These are phyloP conservation scores for Aculops lycopersici DNA, from an alignment of 1,140 invertebrate species.

Conservation along the genomic window DNA sequence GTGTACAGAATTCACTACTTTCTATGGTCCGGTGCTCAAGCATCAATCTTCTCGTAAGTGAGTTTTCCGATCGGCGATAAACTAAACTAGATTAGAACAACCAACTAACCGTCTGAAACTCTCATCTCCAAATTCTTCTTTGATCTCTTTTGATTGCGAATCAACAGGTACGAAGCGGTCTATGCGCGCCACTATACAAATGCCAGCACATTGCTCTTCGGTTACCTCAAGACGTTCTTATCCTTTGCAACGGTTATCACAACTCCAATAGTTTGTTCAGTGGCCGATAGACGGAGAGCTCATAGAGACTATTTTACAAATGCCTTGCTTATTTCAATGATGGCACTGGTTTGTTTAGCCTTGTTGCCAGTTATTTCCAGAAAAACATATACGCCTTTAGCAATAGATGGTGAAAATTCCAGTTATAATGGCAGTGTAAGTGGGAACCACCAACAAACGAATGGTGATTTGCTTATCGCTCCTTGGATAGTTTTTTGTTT, in stretches of 20 bases:
- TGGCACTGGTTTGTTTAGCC: no score
- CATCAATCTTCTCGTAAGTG: not conserved
- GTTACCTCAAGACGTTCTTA: slow-evolving; percentile 14
- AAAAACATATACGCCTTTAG: no score
- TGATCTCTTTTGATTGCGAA: no score
- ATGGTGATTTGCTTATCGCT: not conserved
- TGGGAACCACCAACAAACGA: not conserved
- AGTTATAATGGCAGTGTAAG: slow-evolving; percentile 4
- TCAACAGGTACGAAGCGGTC: slow-evolving; percentile 16
- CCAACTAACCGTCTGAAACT: not conserved
- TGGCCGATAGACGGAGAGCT: slow-evolving; percentile 16
- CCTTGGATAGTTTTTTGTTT: slow-evolving; percentile 4
- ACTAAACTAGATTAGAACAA: not conserved
- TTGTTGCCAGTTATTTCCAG: no score
- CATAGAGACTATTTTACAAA: no score
- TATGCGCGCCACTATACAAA: slow-evolving; percentile 14
- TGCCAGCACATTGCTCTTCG: slow-evolving; percentile 13
- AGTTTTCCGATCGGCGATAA: not conserved
- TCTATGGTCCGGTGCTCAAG: slow-evolving; percentile 5
- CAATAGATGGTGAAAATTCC: slow-evolving; percentile 8
- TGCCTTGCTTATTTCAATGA: no score
- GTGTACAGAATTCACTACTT: slow-evolving; percentile 7
- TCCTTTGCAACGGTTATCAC: slow-evolving; percentile 14
- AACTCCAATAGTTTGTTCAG: slow-evolving; percentile 13
- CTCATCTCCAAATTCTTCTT: slow-evolving; percentile 10